These are phyloP conservation scores for Syngnathus acus DNA, from an alignment of 2,797 vertebrate genomes.

Conservation along the genomic window DNA sequence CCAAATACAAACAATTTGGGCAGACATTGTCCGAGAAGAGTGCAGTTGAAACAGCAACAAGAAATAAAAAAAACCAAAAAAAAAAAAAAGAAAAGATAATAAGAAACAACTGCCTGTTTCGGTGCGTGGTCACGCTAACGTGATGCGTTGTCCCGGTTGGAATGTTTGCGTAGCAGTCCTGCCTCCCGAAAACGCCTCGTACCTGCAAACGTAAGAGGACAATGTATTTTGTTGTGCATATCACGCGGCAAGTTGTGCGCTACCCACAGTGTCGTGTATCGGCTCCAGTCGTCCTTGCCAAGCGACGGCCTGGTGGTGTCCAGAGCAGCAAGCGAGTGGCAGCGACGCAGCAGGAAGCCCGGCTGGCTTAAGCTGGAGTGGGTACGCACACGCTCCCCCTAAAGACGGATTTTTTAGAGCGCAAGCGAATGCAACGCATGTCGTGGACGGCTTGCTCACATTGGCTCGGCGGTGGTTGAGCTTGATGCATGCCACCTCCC, in stretches of 20 bases:
- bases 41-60: too few relatives aligned
- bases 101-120: too few relatives aligned
- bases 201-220: constrained; percentile 64
- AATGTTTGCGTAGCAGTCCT: constrained; percentile 56
- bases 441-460: constrained; percentile 48
- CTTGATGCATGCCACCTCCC: constrained; percentile 74
- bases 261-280: constrained; percentile 84
- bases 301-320: constrained; percentile 78
- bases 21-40: too few relatives aligned
- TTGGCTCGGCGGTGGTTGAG: constrained; percentile 71
- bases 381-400: constrained; percentile 41
- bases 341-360: constrained; percentile 66
- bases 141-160: not conserved
- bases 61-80: too few relatives aligned
- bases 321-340: constrained; percentile 77
- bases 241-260: not conserved
- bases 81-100: not conserved
- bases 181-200: constrained; percentile 78
- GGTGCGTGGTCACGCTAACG: not conserved
- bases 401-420: not conserved
- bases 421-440: not conserved
- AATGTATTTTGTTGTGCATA: not conserved
- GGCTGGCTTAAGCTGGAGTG: constrained; percentile 60
- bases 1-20: too few relatives aligned
- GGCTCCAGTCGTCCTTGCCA: constrained; percentile 81